These are phyloP conservation scores for Hylomyscus alleni DNA, from an alignment of 2,797 vertebrate species.

Conservation along the genomic window DNA sequence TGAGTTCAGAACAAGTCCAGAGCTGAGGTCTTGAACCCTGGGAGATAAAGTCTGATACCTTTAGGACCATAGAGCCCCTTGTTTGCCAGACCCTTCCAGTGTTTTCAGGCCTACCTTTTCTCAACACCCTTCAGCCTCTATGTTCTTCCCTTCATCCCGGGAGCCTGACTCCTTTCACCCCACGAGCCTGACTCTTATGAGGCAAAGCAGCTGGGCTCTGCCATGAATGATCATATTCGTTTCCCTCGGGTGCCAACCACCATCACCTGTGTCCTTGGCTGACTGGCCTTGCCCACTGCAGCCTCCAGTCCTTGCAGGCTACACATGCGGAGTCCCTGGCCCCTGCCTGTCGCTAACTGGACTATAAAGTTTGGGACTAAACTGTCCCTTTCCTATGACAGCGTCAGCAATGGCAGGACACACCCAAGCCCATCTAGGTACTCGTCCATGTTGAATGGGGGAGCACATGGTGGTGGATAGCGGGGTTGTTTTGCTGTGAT, in stretches of 20 bases:
- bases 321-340: rapidly evolving
- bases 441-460: rapidly evolving
- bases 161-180: not conserved
- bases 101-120: not conserved
- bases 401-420: not conserved
- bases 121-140: not conserved
- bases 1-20: not conserved
- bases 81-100: rapidly evolving
- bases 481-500: rapidly evolving
- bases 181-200: not conserved
- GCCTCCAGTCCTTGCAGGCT: not conserved
- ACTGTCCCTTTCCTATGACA: not conserved
- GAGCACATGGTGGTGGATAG: rapidly evolving
- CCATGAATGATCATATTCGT: not conserved
- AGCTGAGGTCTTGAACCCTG: not conserved
- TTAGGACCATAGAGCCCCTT: not conserved
- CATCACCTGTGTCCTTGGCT: not conserved
- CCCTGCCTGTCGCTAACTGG: not conserved
- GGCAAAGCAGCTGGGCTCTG: not conserved
- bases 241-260: not conserved
- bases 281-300: not conserved
- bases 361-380: no score
- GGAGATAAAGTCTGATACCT: not conserved
- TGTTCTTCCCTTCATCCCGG: not conserved
- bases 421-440: not conserved